phyloP scores from a whole-genome alignment of 2,888 invertebrate species.

The Anarsia innoxiella region DNA sequence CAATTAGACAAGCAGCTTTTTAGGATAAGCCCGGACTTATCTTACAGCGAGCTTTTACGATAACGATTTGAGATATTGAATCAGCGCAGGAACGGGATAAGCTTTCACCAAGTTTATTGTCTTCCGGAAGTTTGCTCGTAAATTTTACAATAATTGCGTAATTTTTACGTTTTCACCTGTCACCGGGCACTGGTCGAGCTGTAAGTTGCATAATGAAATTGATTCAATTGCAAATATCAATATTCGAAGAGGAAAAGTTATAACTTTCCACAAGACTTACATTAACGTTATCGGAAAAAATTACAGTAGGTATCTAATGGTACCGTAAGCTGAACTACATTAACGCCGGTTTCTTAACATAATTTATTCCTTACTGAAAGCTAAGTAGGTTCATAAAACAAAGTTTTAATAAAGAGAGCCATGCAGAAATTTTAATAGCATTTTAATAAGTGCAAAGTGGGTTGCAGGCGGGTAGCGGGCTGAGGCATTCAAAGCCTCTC shows the following conservation, averaged over 20 bases:
- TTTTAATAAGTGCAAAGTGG: slow-evolving; percentile 21
- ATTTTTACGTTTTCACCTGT: slow-evolving; percentile 11
- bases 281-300: too few species aligned
- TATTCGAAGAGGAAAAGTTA: too few species aligned
- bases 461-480: slow-evolving; percentile 16
- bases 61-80: slow-evolving; percentile 50
- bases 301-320: too few species aligned
- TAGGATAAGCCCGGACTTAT: slow-evolving; percentile 54
- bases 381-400: slow-evolving; percentile 10
- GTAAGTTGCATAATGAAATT: too few species aligned
- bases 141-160: slow-evolving; percentile 17
- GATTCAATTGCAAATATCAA: too few species aligned
- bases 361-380: too few species aligned
- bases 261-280: too few species aligned
- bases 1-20: slow-evolving; percentile 69
- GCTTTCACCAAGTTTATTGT: slow-evolving; percentile 21
- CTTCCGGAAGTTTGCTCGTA: slow-evolving; percentile 18
- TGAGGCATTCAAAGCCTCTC: too few species aligned
- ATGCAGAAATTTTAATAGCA: slow-evolving; percentile 22
- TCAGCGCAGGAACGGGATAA: slow-evolving; percentile 20
- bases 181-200: too few species aligned
- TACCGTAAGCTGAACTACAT: too few species aligned
- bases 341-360: too few species aligned
- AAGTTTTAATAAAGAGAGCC: slow-evolving; percentile 16
- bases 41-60: slow-evolving; percentile 48